phyloP scores from a whole-genome alignment of 1,140 invertebrate species.

The Zaprionus tsacasi region DNA sequence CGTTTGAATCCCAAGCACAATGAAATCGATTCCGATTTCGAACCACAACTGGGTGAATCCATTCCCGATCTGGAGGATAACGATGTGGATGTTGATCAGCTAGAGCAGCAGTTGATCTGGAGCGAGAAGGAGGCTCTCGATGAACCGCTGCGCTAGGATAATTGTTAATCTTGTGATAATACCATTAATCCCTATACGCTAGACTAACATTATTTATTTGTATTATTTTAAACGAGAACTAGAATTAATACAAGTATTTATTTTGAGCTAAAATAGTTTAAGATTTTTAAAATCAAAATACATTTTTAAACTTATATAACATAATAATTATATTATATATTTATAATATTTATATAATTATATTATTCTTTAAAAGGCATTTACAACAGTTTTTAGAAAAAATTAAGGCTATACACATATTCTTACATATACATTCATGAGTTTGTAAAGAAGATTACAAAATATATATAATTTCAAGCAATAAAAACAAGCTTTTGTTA shows the following conservation, averaged over 20 bases:
- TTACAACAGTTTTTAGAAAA: too few relatives aligned
- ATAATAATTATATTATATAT: too few relatives aligned
- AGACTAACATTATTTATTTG: neutral
- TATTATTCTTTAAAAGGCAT: too few relatives aligned
- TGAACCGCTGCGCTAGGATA: constrained; percentile 31
- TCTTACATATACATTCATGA: too few relatives aligned
- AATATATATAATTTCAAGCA: too few relatives aligned
- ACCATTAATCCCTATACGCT: neutral
- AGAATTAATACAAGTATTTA: neutral
- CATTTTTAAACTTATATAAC: neutral
- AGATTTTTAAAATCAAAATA: neutral
- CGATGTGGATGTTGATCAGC: constrained; percentile 24
- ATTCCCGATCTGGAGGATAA: constrained; percentile 50
- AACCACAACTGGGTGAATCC: constrained; percentile 55
- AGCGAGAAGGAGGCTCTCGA: constrained; percentile 32
- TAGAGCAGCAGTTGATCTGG: constrained; percentile 45
- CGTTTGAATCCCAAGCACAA: constrained; percentile 17
- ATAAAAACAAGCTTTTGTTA: too few relatives aligned
- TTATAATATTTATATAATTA: too few relatives aligned
- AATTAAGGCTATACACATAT: too few relatives aligned
- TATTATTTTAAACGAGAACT: neutral
- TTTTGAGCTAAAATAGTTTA: neutral
- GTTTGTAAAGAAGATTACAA: too few relatives aligned
- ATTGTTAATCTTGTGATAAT: constrained; percentile 22
- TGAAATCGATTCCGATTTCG: constrained; percentile 52